phyloP scores from a whole-genome alignment of 2,888 invertebrate species.

The Mesorhabditis spiculigera region DNA sequence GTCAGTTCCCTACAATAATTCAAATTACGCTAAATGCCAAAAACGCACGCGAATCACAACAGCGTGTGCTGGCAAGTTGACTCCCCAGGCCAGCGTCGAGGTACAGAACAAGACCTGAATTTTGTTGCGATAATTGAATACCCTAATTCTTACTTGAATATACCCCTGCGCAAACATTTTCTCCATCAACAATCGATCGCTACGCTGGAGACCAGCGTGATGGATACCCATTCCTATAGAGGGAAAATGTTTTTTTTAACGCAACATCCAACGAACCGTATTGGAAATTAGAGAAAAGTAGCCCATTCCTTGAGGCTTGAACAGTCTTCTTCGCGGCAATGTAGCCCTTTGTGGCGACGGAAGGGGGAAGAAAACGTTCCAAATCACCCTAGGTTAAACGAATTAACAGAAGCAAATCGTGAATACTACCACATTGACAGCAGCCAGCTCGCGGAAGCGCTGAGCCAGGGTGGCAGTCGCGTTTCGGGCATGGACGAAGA shows the following conservation, averaged over 20 bases:
- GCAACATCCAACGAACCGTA: background rate
- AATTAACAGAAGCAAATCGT: background rate
- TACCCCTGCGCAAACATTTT: constrained; percentile 83
- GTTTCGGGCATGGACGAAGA: constrained; percentile 96
- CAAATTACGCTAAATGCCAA: constrained; percentile 6
- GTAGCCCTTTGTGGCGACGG: constrained; percentile 25
- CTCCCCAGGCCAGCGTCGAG: constrained; percentile 97
- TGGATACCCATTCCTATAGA: constrained; percentile 82
- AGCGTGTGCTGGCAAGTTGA: constrained; percentile 96
- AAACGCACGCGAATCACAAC: constrained; percentile 80
- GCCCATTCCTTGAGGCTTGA: background rate
- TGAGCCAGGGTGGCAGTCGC: constrained; percentile 86
- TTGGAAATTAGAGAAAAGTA: background rate
- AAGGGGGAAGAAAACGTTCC: constrained; percentile 34
- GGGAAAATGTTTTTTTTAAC: no score
- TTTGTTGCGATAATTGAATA: background rate
- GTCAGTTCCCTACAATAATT: constrained; percentile 76
- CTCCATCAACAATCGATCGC: constrained; percentile 83
- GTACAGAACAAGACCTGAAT: constrained; percentile 79
- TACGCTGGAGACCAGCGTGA: constrained; percentile 88
- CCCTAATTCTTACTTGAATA: constrained; percentile 63
- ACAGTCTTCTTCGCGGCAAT: constrained; percentile 34
- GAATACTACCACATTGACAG: constrained; percentile 58
- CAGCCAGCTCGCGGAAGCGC: constrained; percentile 77
- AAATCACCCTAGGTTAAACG: constrained; percentile 27